These are phyloP conservation scores for Tricholaema leucomelas DNA, from an alignment of 2,113 vertebrate genomes.

Conservation along the genomic window DNA sequence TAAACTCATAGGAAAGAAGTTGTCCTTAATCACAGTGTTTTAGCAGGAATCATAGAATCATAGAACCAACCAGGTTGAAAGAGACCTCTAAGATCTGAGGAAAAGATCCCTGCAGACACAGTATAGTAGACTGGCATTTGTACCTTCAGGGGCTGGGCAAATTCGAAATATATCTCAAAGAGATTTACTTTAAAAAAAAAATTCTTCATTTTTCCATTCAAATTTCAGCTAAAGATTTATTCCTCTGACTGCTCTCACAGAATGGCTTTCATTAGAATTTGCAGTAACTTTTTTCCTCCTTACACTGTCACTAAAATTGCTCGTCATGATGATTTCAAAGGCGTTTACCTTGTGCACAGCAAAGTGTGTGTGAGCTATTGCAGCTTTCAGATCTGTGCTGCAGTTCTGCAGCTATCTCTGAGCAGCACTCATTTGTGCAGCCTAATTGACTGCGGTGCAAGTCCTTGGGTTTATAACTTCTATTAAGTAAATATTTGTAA, in stretches of 20 bases:
- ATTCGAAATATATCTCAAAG: not conserved
- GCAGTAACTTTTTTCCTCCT: not conserved
- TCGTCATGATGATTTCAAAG: not conserved
- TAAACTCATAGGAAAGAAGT: not conserved
- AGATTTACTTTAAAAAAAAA: not conserved
- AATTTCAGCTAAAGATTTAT: not conserved
- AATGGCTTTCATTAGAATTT: not conserved
- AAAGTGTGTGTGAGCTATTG: rapidly evolving
- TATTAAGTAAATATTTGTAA: not conserved
- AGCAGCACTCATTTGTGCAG: not conserved
- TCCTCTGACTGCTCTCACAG: not conserved
- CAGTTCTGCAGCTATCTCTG: not conserved
- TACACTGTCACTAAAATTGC: not conserved
- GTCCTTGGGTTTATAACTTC: not conserved
- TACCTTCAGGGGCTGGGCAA: not conserved
- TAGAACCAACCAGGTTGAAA: no score
- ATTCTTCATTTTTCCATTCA: not conserved
- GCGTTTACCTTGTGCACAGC: not conserved
- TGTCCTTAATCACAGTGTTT: not conserved
- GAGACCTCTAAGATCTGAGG: no score
- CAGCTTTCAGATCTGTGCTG: not conserved
- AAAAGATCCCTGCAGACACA: not conserved
- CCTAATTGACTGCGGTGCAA: not conserved
- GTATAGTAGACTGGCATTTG: not conserved
- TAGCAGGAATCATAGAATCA: no score